phyloP scores from a whole-genome alignment of 2,888 invertebrate species.

The Drosophila algonquin region DNA sequence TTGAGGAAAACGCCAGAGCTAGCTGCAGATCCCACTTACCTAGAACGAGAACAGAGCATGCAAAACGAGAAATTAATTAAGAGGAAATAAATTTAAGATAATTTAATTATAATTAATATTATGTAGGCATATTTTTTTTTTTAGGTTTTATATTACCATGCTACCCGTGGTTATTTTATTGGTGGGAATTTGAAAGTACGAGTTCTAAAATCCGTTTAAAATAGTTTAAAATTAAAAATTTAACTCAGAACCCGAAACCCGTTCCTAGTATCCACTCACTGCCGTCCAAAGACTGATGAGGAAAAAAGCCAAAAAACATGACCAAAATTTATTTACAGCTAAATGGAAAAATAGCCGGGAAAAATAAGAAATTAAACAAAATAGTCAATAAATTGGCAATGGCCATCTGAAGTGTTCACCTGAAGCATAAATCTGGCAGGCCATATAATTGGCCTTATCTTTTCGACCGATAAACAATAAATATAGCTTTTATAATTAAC shows the following conservation, averaged over 20 bases:
- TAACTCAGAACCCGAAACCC: no score
- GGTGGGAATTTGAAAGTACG: no score
- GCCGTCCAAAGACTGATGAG: no score
- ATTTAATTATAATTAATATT: no score
- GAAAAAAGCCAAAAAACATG: background rate
- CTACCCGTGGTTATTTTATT: no score
- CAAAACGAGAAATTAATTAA: background rate
- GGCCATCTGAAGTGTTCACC: background rate
- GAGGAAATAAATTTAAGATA: background rate
- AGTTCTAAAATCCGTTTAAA: no score
- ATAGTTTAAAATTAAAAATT: no score
- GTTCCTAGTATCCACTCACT: no score
- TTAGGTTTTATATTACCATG: no score
- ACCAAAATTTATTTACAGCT: background rate
- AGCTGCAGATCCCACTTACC: conserved; percentile 29
- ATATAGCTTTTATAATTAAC: conserved; percentile 44
- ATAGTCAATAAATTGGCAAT: conserved; percentile 20
- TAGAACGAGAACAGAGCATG: conserved; percentile 29
- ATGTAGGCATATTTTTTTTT: no score
- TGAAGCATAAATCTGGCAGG: conserved; percentile 27
- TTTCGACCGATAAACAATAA: conserved; percentile 34
- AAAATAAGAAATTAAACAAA: background rate
- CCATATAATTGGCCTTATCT: conserved; percentile 34
- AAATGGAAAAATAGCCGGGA: background rate
- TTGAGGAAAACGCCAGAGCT: conserved; percentile 3